Percentiles rank a stretch among this genome's conserved stretches.
phyloP scores from a whole-genome alignment of 1,140 invertebrate species.

The Drosophila equinoxialis region DNA sequence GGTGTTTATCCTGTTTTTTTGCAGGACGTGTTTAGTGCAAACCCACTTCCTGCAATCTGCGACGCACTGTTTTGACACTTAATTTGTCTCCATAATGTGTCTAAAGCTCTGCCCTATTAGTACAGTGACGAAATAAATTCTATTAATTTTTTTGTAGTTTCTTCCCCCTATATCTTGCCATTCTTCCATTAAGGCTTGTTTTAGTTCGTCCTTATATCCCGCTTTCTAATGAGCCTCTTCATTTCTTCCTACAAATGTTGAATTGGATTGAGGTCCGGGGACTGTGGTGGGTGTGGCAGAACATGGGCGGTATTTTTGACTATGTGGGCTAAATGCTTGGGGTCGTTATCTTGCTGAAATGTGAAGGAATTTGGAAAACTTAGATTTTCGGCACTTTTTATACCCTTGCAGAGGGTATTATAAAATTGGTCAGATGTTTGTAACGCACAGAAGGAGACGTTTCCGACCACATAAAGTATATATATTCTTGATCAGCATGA shows the following conservation, averaged over 20 bases:
- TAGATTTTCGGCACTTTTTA: constrained; percentile 14
- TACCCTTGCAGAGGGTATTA: too few species aligned
- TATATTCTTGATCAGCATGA: too few species aligned
- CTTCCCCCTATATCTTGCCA: background rate
- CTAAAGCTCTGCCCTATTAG: too few species aligned
- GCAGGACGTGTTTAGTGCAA: too few species aligned
- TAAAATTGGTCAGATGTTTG: too few species aligned
- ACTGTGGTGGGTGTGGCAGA: constrained; percentile 16
- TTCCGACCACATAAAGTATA: too few species aligned
- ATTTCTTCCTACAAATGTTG: constrained; percentile 17
- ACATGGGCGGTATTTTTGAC: constrained; percentile 8
- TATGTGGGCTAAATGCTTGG: background rate
- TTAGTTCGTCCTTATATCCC: background rate
- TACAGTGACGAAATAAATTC: background rate
- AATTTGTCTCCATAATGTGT: too few species aligned
- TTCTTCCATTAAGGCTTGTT: background rate
- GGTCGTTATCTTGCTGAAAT: constrained; percentile 18
- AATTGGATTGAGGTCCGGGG: constrained; percentile 19
- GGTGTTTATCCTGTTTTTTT: too few species aligned
- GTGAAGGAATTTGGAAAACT: constrained; percentile 6
- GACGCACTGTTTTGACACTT: too few species aligned
- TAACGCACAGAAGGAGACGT: too few species aligned
- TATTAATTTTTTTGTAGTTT: background rate
- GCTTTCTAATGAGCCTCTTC: background rate
- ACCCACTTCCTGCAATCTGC: too few species aligned